Base-by-base conservation (phyloP, 2,797 vertebrate genomes). In the Eidolon dupreanum region DNA sequence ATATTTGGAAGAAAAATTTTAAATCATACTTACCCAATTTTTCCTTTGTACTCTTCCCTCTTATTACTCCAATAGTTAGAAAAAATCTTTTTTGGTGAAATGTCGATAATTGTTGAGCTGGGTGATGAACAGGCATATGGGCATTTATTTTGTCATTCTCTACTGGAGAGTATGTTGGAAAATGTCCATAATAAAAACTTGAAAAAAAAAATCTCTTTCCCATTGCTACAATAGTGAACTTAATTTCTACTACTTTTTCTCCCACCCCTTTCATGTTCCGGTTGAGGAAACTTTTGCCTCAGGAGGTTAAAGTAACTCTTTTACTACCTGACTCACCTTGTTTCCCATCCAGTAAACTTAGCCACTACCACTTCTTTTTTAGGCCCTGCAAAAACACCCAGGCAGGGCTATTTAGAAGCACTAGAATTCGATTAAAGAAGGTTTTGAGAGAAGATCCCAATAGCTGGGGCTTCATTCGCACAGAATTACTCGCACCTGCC, bases 71-170 rank as follows among this genome's bases (percentile, higher is more conserved):
- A 57, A 24, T 12, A 59, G 43, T 86, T 71, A 73, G 49, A 41
- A 84, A 83, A 31, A 90, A 46, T 90, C 43, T 41, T 87, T 94
- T 92, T 79, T 66, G 11, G 51, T 53, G 55, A 93, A 96, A 87
- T 43, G 51, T 31, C 90, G 49, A 8, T 87, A 66, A 75, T 3
- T 12, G 4, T 90, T 66, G 31, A 93, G 55, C 19, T 83, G 36
- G 7, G 46, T 49, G 31, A 73, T 75, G 38, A 81, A 61, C 4
- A 75, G 20, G 22, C 61, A 59, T 4, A 9, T 1, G 17, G n/a
- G 5, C 3, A 11, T 66, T 81, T 31, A 12, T 88, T 83, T 78
- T 61, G 24, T 19, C 84, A 78, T 55, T 90, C 86, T 84, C 13
- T 41, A 66, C 41, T 79, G 53, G 46, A 5, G 28, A 8, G 1